Evolutionary conservation across 2,888 invertebrate genomes (phyloP), one percentile per base, ranked within the genome.

Genomic region (Agonopterix heracliana): DNA sequence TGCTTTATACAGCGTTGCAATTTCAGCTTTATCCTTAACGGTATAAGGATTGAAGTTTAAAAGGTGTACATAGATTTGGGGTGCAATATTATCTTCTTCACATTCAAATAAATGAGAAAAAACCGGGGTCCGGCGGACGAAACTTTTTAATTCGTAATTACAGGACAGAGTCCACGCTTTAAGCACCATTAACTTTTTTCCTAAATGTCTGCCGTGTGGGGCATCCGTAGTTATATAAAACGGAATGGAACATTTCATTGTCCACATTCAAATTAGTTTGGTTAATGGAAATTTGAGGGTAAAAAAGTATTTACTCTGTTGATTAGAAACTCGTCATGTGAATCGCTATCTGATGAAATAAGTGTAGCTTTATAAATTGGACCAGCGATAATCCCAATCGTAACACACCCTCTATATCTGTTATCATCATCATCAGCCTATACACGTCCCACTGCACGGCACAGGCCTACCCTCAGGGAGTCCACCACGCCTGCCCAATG

Each of bases 91-190:
- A 87, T 86, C 84, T 82, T 77, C 38, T 41, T 41, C 41, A 63
- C 81, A 74, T 78, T 68, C 82, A 74, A 83, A 86, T 84, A 84
- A 84, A 86, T 78, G 85, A 78, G 81, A 34, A 86, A 87, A 88
- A 88, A 84, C 67, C 67, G 74, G 79, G 79, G 80, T 78, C 80
- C 79, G 66, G 66, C 71, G 73, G 81, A 77, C 81, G 74, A 86
- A 26, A 87, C 73, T 87, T 88, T 88, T 87, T 86, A 88, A 88
- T 88, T 86, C 68, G 86, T 88, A 87, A 87, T 88, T 88, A 87
- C 81, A 88, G 86, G 84, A 82, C 84, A 81, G 68, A 71, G 86
- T 78, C 83, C 85, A 74, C 77, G 83, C 85, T 86, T 81, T 81
- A 82, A 78, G 87, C 78, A 72, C 79, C 87, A 86, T 87, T 88